A percentile compares a stretch with the other conserved stretches of the same genome.
Evolutionary conservation across 2,113 vertebrate genomes (phyloP).

Genomic region (Climacteris rufus): DNA sequence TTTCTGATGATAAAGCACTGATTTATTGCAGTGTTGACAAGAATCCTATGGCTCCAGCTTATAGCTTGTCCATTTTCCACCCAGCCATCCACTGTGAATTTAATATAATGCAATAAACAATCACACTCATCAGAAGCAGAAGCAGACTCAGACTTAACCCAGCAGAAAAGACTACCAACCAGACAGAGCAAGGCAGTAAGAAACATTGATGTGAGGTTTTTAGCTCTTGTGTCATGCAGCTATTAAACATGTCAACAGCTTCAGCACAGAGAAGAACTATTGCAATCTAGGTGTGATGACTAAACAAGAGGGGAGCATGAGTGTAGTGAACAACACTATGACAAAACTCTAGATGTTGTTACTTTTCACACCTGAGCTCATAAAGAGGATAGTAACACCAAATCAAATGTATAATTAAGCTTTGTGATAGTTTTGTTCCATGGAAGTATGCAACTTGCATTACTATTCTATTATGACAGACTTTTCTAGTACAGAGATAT

Average conservation of each 20-base stretch:
- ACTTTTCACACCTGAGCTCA: not conserved
- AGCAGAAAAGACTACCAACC: not conserved
- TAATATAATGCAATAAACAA: constrained; percentile 30
- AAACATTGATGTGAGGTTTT: not conserved
- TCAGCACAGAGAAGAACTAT: not conserved
- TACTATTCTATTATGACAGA: not conserved
- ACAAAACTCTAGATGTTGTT: not conserved
- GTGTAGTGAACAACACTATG: not conserved
- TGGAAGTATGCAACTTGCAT: not conserved
- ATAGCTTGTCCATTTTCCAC: constrained; percentile 46
- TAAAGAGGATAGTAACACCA: not conserved
- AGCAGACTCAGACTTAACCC: not conserved
- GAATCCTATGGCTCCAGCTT: constrained; percentile 10
- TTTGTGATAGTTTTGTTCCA: not conserved
- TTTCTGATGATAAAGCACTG: constrained; percentile 63
- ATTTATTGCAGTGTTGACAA: constrained; percentile 55
- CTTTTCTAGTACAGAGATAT: not conserved
- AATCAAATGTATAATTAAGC: not conserved
- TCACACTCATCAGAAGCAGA: constrained; percentile 5
- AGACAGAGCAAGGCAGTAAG: not conserved
- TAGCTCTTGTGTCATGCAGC: not conserved
- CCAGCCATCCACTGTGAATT: constrained; percentile 44
- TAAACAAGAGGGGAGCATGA: accelerated
- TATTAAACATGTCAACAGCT: not conserved
- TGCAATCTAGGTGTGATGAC: not conserved